Conservation (phyloP, 2,113 vertebrate genomes). For the Camelus dromedarius region DNA sequence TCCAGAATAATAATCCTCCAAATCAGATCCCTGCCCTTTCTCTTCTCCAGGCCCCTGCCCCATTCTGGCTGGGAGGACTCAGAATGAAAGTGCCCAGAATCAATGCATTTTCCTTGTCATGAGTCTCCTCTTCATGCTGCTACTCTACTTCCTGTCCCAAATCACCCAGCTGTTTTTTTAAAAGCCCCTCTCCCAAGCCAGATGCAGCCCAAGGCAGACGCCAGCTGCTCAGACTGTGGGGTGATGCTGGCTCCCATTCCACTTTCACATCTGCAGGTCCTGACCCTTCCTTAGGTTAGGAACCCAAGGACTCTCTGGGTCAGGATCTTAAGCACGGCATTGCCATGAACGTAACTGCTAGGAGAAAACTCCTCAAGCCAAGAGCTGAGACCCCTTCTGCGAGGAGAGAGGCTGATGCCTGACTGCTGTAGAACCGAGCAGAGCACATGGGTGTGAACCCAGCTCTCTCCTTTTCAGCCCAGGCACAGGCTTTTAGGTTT, state of each 20-base stretch:
- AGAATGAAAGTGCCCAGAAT: conserved; percentile 24
- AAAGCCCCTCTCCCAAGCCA: conserved; percentile 54
- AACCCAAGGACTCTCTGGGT: neutral
- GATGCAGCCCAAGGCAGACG: conserved; percentile 55
- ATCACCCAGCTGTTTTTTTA: conserved; percentile 35
- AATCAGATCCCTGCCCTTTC: neutral
- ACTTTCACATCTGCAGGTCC: conserved; percentile 29
- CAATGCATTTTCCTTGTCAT: neutral
- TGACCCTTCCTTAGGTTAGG: conserved; percentile 29
- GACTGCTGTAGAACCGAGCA: neutral
- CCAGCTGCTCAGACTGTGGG: neutral
- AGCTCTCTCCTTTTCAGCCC: conserved; percentile 14
- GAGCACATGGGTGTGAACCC: neutral
- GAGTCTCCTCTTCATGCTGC: neutral
- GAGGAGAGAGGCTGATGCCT: neutral
- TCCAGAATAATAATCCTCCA: neutral
- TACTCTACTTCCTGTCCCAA: conserved; percentile 54
- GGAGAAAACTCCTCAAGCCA: neutral
- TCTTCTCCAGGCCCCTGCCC: neutral
- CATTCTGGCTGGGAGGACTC: neutral
- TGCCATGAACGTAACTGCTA: neutral
- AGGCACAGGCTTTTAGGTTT: conserved; percentile 57
- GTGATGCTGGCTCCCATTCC: neutral
- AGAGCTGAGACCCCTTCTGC: neutral
- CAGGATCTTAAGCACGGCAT: neutral